A percentile compares a stretch with the other conserved stretches of the same genome.
Evolutionary conservation across 2,113 vertebrate species (phyloP).

Genomic region (Mirza zaza): DNA sequence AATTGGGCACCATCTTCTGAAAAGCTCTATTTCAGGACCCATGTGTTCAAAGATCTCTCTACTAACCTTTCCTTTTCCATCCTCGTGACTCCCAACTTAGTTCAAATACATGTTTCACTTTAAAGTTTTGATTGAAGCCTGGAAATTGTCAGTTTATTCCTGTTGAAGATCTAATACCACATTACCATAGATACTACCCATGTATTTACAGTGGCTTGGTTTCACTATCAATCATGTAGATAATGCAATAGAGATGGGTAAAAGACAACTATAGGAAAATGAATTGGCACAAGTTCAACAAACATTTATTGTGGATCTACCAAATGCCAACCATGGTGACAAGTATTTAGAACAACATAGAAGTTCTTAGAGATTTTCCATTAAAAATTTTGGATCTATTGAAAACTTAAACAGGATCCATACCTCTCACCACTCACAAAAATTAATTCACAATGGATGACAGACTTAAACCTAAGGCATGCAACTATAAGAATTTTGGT

Average conservation of each 20-base stretch:
- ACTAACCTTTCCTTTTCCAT: not conserved
- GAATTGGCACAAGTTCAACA: not conserved
- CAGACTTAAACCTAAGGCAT: no score
- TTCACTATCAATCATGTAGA: not conserved
- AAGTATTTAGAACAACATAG: not conserved
- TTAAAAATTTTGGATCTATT: not conserved
- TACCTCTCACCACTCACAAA: no score
- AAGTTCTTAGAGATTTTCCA: not conserved
- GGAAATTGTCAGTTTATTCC: not conserved
- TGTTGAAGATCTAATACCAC: not conserved
- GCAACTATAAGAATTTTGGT: no score
- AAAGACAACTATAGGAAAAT: not conserved
- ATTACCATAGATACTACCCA: accelerated
- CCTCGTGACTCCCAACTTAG: not conserved
- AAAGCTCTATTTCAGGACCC: not conserved
- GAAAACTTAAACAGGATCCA: no score
- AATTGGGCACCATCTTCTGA: not conserved
- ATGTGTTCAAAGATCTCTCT: not conserved
- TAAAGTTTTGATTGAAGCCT: not conserved
- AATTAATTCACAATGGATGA: no score
- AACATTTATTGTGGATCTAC: not conserved
- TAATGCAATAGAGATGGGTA: not conserved
- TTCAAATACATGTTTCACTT: not conserved
- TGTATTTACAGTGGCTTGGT: not conserved
- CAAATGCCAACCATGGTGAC: not conserved